phyloP scores from a whole-genome alignment of 2,888 invertebrate genomes.

The Lepas anatifera region DNA sequence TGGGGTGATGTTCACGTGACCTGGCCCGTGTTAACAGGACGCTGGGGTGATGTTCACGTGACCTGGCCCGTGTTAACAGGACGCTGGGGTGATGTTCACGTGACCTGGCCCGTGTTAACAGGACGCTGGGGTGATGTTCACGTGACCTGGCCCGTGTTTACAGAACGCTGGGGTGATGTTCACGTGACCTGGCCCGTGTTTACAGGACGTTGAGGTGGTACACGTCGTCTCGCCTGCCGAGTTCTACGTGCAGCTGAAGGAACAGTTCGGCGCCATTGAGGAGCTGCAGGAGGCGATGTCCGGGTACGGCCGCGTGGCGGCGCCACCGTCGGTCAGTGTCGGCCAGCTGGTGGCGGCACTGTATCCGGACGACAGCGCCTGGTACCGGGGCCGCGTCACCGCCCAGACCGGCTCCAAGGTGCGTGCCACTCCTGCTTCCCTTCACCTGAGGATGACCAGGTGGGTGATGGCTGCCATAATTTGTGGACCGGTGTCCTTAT shows the following conservation, averaged over 20 bases:
- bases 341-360: not conserved
- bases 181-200: too few relatives aligned
- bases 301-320: not conserved
- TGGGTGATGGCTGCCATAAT: not conserved
- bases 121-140: too few relatives aligned
- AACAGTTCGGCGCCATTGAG: not conserved
- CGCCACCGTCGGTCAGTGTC: not conserved
- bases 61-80: too few relatives aligned
- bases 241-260: slow-evolving; percentile 8
- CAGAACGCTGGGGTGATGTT: too few relatives aligned
- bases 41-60: too few relatives aligned
- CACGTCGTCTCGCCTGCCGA: slow-evolving; percentile 3
- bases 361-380: not conserved
- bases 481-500: not conserved
- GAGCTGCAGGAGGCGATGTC: not conserved
- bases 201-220: not conserved
- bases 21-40: too few relatives aligned
- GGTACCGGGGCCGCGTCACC: not conserved
- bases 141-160: too few relatives aligned
- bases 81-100: too few relatives aligned
- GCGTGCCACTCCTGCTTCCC: not conserved
- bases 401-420: not conserved
- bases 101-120: too few relatives aligned
- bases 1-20: too few relatives aligned
- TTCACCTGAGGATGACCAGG: too few relatives aligned